Evolutionary conservation across 2,888 invertebrate species (phyloP), one percentile per base, ranked within the genome.

Genomic region (Eurois occulta): DNA sequence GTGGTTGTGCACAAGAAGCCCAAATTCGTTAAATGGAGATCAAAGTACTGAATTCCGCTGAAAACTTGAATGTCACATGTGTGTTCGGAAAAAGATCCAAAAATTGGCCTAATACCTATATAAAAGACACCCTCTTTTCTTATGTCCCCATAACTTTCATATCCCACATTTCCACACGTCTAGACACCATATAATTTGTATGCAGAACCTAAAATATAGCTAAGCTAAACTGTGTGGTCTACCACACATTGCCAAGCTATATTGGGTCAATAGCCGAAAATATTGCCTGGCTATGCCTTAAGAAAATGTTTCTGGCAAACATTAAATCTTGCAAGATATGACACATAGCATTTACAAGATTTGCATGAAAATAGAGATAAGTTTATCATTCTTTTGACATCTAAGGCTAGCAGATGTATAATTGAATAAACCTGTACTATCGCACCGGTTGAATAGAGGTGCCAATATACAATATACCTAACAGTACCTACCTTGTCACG

Each of bases 401-500:
- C 77, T 71, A 64, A 68, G 60, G 62, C 48, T 75, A 72, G 74
- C 18, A 66, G 72, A 81, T 52, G 72, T 83, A 75, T 80, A 83
- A 78, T 78, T 80, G 70, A 79, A 77, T 78, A 86, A 87, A 86
- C 86, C 71, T 77, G 72, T 85, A 85, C 28, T 72, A 72, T 77
- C 70, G 35, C 2, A 24, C 18, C 0, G 35, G 10, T n/a, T 79
- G 76, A 71, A 75, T 78, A 21, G 68, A 88, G 85, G 88, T 88
- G 88, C 73, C 77, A 88, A 88, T 82, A 81, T 55, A 80, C 82
- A 81, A 83, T 83, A 84, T 78, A 81, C 66, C 67, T 77, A 85
- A 81, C 66, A 77, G 80, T 64, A 72, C 55, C 75, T 75, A 79
- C 79, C 35, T 82, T 79, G 58, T 21, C 73, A 71, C 84, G 87